These are phyloP conservation scores for Amphiprion percula DNA, from an alignment of 2,113 vertebrate species.

Conservation along the genomic window DNA sequence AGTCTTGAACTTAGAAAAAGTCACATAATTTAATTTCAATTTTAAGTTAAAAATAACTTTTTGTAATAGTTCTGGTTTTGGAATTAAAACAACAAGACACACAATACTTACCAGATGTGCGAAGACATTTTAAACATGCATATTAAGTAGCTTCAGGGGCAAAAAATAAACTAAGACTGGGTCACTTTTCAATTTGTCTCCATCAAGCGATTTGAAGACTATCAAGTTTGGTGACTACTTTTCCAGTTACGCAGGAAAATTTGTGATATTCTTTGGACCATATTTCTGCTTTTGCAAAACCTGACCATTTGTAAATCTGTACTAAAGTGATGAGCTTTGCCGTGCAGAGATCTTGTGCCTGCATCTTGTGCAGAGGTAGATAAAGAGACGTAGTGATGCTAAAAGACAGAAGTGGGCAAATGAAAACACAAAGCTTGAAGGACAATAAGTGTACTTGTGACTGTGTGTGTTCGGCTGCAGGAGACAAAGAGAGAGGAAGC, in stretches of 20 bases:
- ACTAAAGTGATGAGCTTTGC: background rate
- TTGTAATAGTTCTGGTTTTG: no score
- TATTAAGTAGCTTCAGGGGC: no score
- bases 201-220: background rate
- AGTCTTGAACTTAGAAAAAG: no score
- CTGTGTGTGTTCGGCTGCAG: slow-evolving; percentile 30
- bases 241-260: background rate
- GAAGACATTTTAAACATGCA: no score
- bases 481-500: slow-evolving; percentile 34
- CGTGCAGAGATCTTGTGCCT: background rate
- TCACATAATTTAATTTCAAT: no score
- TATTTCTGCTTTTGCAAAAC: background rate
- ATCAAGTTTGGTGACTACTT: background rate
- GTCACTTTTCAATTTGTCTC: background rate
- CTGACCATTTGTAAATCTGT: background rate
- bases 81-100: no score
- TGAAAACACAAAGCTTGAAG: slow-evolving; percentile 53
- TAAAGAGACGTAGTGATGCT: slow-evolving; percentile 7
- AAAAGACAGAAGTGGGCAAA: background rate
- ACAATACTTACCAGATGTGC: no score
- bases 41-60: no score
- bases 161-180: no score
- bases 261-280: background rate
- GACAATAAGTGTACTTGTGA: slow-evolving; percentile 53
- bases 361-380: background rate